Percentiles rank a stretch among this genome's conserved stretches.
phyloP scores from a whole-genome alignment of 2,797 vertebrate genomes.

The Tragopan temminckii region DNA sequence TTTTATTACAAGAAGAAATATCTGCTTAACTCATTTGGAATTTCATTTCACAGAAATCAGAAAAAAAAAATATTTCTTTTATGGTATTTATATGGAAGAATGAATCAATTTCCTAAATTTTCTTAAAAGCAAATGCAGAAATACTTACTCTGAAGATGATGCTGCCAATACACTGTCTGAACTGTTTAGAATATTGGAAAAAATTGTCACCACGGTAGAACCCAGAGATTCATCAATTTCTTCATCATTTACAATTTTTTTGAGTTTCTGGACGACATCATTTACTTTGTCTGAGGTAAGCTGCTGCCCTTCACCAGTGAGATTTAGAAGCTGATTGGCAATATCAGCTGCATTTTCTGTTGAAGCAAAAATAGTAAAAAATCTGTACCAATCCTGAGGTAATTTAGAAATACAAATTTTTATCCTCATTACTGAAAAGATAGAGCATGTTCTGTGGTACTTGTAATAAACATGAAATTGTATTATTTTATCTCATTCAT shows the following conservation, averaged over 20 bases:
- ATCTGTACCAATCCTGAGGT: background rate
- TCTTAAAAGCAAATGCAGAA: background rate
- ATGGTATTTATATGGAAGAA: background rate
- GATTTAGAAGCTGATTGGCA: slow-evolving; percentile 88
- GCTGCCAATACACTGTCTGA: slow-evolving; percentile 84
- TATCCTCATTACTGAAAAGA: background rate
- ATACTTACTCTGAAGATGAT: slow-evolving; percentile 88
- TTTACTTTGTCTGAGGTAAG: slow-evolving; percentile 90
- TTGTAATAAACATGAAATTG: background rate
- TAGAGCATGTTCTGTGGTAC: background rate
- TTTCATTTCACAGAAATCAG: background rate
- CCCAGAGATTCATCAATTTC: slow-evolving; percentile 90
- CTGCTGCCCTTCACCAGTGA: slow-evolving; percentile 85
- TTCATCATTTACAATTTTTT: slow-evolving; percentile 90
- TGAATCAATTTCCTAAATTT: background rate
- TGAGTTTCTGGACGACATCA: slow-evolving; percentile 90
- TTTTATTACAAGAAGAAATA: background rate
- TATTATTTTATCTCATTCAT: background rate
- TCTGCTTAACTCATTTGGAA: background rate
- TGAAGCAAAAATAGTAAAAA: slow-evolving; percentile 10
- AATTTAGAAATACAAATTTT: background rate
- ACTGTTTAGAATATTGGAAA: slow-evolving; percentile 94
- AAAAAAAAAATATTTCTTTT: background rate
- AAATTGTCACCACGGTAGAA: slow-evolving; percentile 90
- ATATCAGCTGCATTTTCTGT: slow-evolving; percentile 90